phyloP scores from a whole-genome alignment of 2,113 vertebrate species.

The Microtus oregoni region DNA sequence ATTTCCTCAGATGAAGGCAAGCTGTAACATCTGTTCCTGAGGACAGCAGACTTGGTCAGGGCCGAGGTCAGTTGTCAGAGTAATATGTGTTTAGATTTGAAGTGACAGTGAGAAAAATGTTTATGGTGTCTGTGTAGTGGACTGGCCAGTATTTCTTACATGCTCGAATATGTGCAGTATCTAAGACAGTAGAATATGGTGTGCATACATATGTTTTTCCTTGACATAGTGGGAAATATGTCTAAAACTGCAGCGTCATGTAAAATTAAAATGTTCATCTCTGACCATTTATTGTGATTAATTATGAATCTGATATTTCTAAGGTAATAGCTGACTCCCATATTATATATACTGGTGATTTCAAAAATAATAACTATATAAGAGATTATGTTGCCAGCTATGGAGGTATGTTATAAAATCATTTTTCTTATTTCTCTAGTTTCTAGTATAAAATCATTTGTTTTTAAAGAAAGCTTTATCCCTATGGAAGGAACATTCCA shows the following conservation, averaged over 20 bases:
- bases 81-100: not conserved
- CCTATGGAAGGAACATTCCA: not conserved
- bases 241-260: not conserved
- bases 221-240: not conserved
- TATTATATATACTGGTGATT: not conserved
- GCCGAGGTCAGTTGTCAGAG: constrained; percentile 12
- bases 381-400: not conserved
- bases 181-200: not conserved
- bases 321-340: not conserved
- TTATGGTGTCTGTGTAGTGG: constrained; percentile 37
- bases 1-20: constrained; percentile 38
- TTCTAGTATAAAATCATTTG: not conserved
- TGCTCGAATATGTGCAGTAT: not conserved
- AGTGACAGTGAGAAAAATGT: not conserved
- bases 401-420: not conserved
- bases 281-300: constrained; percentile 13
- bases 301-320: not conserved
- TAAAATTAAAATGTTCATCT: constrained; percentile 19
- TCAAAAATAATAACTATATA: constrained; percentile 25
- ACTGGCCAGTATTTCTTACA: not conserved
- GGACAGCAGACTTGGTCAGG: constrained; percentile 28
- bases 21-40: not conserved
- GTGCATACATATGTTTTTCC: not conserved
- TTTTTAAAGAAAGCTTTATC: not conserved
- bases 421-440: constrained; percentile 34